Percentiles rank a stretch among this genome's conserved stretches.
Evolutionary conservation across 2,113 vertebrate species (phyloP).

Genomic region (Aviceda subcristata): DNA sequence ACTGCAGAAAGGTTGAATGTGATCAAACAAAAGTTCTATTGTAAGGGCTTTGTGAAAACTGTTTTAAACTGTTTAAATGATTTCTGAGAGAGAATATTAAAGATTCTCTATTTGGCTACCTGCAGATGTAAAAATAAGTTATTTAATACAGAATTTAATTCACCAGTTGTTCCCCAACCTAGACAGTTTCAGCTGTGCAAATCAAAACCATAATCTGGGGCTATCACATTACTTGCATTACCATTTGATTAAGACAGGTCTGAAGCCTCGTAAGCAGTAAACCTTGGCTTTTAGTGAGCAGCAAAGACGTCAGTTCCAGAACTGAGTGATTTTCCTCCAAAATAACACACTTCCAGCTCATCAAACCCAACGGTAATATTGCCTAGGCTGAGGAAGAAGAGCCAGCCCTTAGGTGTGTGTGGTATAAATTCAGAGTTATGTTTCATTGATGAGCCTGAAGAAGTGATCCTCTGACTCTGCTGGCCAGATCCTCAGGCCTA

Average conservation of each 20-base stretch:
- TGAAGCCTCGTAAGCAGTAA: not conserved
- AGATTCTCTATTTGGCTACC: not conserved
- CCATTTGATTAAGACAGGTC: not conserved
- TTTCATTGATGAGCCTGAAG: not conserved
- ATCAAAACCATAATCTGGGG: not conserved
- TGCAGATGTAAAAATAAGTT: not conserved
- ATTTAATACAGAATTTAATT: not conserved
- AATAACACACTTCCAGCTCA: not conserved
- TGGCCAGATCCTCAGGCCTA: not conserved
- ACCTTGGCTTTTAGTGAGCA: not conserved
- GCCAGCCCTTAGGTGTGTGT: not conserved
- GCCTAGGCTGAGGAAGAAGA: not conserved
- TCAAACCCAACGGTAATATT: not conserved
- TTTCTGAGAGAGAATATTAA: not conserved
- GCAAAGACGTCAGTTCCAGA: not conserved
- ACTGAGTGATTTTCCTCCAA: not conserved
- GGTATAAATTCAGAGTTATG: not conserved
- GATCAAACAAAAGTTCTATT: not conserved
- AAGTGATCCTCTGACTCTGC: not conserved
- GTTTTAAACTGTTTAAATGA: not conserved
- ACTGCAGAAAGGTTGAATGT: not conserved
- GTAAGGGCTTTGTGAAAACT: not conserved
- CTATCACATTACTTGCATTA: not conserved
- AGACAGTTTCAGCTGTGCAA: not conserved
- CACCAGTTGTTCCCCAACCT: not conserved